Conservation (phyloP, 2,888 invertebrate genomes). For the Lepidochitona cinerea region DNA sequence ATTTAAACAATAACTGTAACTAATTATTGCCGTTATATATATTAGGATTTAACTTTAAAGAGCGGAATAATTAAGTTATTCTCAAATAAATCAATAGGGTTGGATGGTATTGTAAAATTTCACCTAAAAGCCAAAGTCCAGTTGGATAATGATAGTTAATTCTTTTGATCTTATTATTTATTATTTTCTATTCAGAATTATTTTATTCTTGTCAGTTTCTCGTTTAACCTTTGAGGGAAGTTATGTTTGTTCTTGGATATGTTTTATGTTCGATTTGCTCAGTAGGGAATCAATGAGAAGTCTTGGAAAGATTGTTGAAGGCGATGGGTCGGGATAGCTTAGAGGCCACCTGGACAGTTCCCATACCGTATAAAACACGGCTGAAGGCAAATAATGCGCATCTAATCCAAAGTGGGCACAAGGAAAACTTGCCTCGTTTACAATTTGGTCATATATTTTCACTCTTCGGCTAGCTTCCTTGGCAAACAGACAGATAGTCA, state of each 20-base stretch:
- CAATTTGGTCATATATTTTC: neutral
- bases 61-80: too few relatives aligned
- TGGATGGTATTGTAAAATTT: neutral
- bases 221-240: neutral
- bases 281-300: neutral
- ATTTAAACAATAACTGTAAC: too few relatives aligned
- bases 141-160: neutral
- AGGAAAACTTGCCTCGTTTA: neutral
- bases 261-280: neutral
- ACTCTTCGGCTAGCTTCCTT: too few relatives aligned
- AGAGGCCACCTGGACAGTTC: neutral
- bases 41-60: too few relatives aligned
- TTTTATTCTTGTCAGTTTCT: neutral
- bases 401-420: neutral
- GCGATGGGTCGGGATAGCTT: conserved; percentile 1
- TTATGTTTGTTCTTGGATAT: conserved; percentile 6
- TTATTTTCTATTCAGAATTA: neutral
- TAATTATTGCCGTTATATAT: too few relatives aligned
- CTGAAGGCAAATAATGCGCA: conserved; percentile 5
- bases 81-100: too few relatives aligned
- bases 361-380: neutral
- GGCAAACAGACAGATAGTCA: too few relatives aligned
- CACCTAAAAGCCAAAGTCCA: neutral
- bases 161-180: neutral
- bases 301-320: neutral